Evolutionary conservation across 2,113 vertebrate genomes (phyloP), one percentile per base, ranked within the genome.

Genomic region (Cavia aperea): DNA sequence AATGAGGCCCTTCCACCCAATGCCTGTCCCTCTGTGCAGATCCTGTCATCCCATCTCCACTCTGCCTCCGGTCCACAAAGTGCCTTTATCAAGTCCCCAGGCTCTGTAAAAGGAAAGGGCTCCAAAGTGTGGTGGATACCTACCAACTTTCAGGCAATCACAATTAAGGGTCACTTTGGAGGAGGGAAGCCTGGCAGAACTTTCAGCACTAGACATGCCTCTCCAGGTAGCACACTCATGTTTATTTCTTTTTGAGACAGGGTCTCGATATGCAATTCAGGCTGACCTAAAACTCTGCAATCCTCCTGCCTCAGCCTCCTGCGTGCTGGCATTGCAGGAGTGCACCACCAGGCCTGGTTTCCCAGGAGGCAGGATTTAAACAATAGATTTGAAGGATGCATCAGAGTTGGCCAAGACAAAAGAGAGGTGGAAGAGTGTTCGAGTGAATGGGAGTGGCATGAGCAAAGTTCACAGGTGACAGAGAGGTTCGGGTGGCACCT

Each of bases 91-190:
- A 8, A 0, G 0, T 51, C 72, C 8, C 23, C 0, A 2, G 77
- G 58, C 23, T 75, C 56, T 49, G 4, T 51, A 7, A 63, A 88
- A 31, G 49, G 51, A 88, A 65, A 9, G 21, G 23, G 24, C 23
- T 29, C 39, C 2, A 0, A 58, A 39, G 26, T 4, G 7, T 0
- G 0, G 31, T 1, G 12, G 19, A 2, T 0, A 2, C 4, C 46
- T 11, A 7, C 0, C 0, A 75, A 16, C 70, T 9, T 3, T 21
- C 33, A 14, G 11, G 46, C 68, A 39, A 39, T 72, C 18, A 72
- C n/a, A 39, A 4, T 23, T 4, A 21, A 72, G 39, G 72, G 54
- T 21, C 77, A 81, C 15, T 33, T 81, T 54, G 8, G 62, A 5
- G 63, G 43, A 86, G 77, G 26, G 81, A 24, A 66, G 49, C 33